Percentiles rank a stretch among this genome's conserved stretches.
These are phyloP conservation scores for Chaetops frenatus DNA, from an alignment of 2,113 vertebrate genomes.

Conservation along the genomic window DNA sequence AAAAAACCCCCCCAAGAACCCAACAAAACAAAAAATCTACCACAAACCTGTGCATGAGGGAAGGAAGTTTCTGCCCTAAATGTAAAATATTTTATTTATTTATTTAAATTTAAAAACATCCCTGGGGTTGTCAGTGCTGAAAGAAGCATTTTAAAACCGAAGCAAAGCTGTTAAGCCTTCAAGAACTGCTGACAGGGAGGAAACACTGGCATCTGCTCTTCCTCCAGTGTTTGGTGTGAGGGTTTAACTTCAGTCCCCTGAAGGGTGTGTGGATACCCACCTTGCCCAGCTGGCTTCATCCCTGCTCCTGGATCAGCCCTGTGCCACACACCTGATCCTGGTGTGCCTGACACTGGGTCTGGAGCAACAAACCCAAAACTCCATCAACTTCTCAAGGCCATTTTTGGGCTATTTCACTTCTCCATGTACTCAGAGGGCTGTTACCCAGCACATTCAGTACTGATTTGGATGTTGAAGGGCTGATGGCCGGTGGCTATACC, in stretches of 20 bases:
- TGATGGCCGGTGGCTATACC: fast-evolving
- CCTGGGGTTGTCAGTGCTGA: background rate
- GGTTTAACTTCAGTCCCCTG: background rate
- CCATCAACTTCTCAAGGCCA: background rate
- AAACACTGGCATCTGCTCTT: background rate
- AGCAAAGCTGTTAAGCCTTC: background rate
- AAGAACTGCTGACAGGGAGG: background rate
- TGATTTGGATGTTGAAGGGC: background rate
- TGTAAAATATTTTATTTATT: background rate
- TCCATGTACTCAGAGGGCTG: background rate
- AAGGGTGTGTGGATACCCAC: fast-evolving
- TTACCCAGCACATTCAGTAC: background rate
- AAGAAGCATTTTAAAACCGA: background rate
- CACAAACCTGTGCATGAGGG: background rate
- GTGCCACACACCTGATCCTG: too few relatives aligned
- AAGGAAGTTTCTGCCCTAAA: background rate
- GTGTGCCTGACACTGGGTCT: background rate
- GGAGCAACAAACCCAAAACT: background rate
- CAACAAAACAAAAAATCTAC: too few relatives aligned
- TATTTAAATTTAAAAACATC: background rate
- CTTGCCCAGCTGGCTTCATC: background rate
- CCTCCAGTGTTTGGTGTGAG: background rate
- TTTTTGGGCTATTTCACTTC: background rate
- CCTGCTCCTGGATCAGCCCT: background rate
- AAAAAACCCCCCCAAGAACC: too few relatives aligned